Base-by-base conservation (phyloP, 2,888 invertebrate species). In the Yponomeuta evonymella region DNA sequence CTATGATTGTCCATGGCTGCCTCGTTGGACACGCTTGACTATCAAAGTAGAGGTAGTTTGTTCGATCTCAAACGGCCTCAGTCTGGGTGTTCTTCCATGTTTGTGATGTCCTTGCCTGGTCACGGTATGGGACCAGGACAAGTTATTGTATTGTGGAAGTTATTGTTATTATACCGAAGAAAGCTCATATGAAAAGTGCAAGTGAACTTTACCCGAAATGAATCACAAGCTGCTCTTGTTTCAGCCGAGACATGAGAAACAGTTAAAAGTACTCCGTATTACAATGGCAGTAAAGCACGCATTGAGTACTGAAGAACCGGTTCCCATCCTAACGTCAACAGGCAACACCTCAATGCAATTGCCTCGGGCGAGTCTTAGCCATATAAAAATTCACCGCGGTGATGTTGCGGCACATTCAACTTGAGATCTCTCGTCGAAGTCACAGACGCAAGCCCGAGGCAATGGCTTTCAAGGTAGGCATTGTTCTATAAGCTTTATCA, bases 401-500 rank as follows among this genome's bases (percentile, higher is more conserved):
- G 74, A 74, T 76, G 76, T 81, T 79, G 74, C 74, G 74, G 81
- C 80, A 90, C 89, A 90, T 88, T 90, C 85, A 82, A 84, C 81
- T 86, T 83, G 83, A 83, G 83, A 75, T 81, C 78, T 81, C 82
- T 77, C 75, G 77, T 85, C 81, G 79, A 83, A 86, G 86, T 86
- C 85, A 86, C 81, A 76, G 73, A 77, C 65, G 62, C 77, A 78
- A 78, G 75, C 75, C 73, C 75, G 71, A 75, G 74, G 81, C 81
- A 83, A 91, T 91, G 90, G 85, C 86, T 82, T 89, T 87, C 79
- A 89, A 89, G 90, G 90, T 90, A 81, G 51, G 65, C 29, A 30
- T 69, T 58, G 62, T 11, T 15, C 51, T 65, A 29, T 65, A 65
- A 65, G 64, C 29, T 23, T 64, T 64, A 10, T 63, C 63, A 8